Base-by-base conservation (phyloP, 1,140 invertebrate species). In the Papilio glaucus region DNA sequence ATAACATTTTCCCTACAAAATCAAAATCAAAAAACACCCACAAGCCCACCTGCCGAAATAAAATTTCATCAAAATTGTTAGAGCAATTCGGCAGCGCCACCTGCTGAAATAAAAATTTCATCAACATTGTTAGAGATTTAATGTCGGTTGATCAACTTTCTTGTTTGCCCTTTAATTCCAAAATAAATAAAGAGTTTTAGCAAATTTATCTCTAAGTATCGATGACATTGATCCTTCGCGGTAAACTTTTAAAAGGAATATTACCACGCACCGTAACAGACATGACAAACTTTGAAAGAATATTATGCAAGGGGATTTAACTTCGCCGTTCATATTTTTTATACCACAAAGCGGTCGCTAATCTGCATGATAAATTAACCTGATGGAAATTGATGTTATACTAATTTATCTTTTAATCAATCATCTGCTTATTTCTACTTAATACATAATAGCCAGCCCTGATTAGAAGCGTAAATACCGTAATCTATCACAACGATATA, bases 401-500 rank as follows among this genome's bases (percentile, higher is more conserved):
- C 13, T 15, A 42, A 42, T 45, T 45, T 45, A 45, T 45, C 41
- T 45, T 45, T 45, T 45, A 45, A 45, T 49, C 45, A 49, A 49
- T 49, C 45, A 49, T 49, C 45, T 4, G 39, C 9, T 49, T 49
- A 49, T 49, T 49, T 49, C 45, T 21, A 18, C 9, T 21, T 49
- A 45, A 18, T 45, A 49, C 4, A 45, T 45, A 45, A 45, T 45
- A 49, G 18, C 39, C 39, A 13, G 12, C n/a, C 15, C 15, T 18
- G 15, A 49, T 21, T 49, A 49, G 45, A 49, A 2, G 41, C 15
- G n/a, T 18, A 10, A 18, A 18, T 41, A 41, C 24, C 33, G 71
- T 72, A 41, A 65, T 63, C 53, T 63, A 72, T 61, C 24, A 49
- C 8, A 21, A 1, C 15, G 45, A 21, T 49, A 49, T 8, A 49